phyloP scores from a whole-genome alignment of 2,113 vertebrate species.

The Odontophorus gujanensis region DNA sequence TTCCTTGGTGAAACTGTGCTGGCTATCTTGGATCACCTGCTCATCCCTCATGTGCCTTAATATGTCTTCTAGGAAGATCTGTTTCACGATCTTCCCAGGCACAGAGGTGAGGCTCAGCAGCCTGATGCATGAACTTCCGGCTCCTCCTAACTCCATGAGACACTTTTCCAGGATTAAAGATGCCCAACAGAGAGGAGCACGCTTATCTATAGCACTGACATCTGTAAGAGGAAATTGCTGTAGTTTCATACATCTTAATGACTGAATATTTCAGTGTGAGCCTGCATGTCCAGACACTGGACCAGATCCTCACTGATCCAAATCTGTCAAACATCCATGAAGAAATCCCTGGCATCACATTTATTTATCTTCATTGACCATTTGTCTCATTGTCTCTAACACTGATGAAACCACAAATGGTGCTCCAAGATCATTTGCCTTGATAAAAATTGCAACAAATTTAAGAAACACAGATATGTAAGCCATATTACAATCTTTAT shows the following conservation, averaged over 20 bases:
- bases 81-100: no score
- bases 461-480: conserved; percentile 14
- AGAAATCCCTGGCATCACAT: conserved; percentile 41
- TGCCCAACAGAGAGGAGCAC: neutral
- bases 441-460: conserved; percentile 51
- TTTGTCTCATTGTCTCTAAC: conserved; percentile 61
- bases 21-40: no score
- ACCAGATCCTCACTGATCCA: neutral
- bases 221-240: neutral
- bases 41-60: no score
- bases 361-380: conserved; percentile 52
- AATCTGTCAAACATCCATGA: neutral
- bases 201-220: neutral
- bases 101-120: no score
- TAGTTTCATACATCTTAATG: neutral
- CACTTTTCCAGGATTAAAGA: neutral
- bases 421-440: conserved; percentile 29
- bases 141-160: neutral
- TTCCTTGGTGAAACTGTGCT: no score
- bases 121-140: neutral
- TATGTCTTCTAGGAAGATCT: no score
- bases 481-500: conserved; percentile 6
- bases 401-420: conserved; percentile 55
- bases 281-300: neutral
- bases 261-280: neutral